Evolutionary conservation across 2,797 vertebrate species (phyloP), one percentile per base, ranked within the genome.

Genomic region (Phalloptychus januarius): DNA sequence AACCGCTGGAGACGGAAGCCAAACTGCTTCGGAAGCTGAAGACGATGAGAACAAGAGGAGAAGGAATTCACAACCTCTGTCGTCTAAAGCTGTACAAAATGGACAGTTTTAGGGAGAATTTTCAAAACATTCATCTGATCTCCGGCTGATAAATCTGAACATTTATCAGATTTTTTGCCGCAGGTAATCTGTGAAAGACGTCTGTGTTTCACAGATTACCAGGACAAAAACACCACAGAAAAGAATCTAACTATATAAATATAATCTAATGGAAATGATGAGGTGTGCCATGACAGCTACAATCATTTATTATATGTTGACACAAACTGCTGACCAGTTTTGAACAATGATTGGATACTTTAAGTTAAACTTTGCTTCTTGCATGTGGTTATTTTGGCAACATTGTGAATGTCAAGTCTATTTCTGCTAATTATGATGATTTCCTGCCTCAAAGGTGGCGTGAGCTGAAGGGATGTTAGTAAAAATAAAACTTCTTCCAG

Each of bases 1-100:
- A 79, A 69, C 76, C 63, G 25, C 65, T 20, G 2, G 20, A 74
- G 50, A 69, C 56, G 10, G 74, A 65, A 65, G 76, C 50, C 73
- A 46, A 58, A 46, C n/a, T 38, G 42, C 6, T 52, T 46, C 25
- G 48, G 42, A 45, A 73, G 78, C 36, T 46, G 6, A 1, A 40
- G 58, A 74, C 33, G 72, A 79, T 16, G 40, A 74, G 54, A 78
- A 44, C 0, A 7, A 44, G 12, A 45, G 8, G 42, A 28, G 5
- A 16, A 71, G 42, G 3, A 71, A 71, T 44, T 28, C 25, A 16
- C 40, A n/a, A 25, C 25, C 13, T 7, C 25, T 16, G 0, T n/a
- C 0, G 11, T 56, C 25, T 56, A 28, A 13, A 25, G n/a, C 52
- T 25, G 52, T n/a, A 54, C 18, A 65, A 40, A 65, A 36, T 65